Evolutionary conservation across 2,113 vertebrate genomes (phyloP).

Genomic region (Crypturellus undulatus): DNA sequence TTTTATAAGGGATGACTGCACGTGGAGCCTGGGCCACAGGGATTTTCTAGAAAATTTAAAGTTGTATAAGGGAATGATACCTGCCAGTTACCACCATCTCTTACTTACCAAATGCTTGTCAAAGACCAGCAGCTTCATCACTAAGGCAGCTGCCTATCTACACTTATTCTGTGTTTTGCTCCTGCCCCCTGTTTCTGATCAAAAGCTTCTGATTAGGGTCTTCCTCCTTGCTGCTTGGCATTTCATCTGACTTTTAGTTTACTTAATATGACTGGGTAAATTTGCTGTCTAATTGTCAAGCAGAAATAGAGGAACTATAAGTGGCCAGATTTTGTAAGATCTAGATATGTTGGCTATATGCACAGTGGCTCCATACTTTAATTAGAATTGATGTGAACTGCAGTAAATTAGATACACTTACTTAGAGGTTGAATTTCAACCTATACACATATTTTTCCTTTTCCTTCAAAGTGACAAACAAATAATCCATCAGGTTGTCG

Average conservation of each 20-base stretch:
- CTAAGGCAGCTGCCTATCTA: not conserved
- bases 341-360: not conserved
- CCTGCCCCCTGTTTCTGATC: not conserved
- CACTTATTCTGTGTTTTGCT: not conserved
- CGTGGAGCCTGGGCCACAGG: not conserved
- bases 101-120: not conserved
- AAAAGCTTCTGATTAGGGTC: not conserved
- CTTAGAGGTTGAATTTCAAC: constrained; percentile 29
- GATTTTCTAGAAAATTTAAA: not conserved
- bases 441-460: not conserved
- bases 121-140: not conserved
- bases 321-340: not conserved
- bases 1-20: not conserved
- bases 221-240: not conserved
- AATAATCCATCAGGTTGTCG: constrained; percentile 45
- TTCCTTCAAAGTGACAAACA: constrained; percentile 1
- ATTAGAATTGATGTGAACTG: constrained; percentile 21
- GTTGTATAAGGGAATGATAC: not conserved
- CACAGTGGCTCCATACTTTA: not conserved
- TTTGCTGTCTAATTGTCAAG: not conserved
- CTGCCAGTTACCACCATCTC: not conserved
- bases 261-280: not conserved
- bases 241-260: not conserved
- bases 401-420: not conserved
- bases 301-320: not conserved